Conservation (phyloP, 2,797 vertebrate species). For the Chaunax sp. region DNA sequence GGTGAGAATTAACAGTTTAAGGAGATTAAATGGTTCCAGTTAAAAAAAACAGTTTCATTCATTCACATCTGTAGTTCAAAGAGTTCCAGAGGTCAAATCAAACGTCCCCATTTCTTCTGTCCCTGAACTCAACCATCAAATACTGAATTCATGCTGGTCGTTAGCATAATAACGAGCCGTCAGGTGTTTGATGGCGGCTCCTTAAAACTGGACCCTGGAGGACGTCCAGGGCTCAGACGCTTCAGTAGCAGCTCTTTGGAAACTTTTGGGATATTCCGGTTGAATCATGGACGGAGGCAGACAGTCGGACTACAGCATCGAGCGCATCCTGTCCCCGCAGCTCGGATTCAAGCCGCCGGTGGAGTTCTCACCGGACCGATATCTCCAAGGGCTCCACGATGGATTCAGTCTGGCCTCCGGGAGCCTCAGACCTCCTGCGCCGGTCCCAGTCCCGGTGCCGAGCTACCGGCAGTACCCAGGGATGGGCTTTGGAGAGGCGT, state of each 20-base stretch:
- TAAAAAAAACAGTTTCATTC: not conserved
- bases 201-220: slow-evolving; percentile 23
- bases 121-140: slow-evolving; percentile 20
- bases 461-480: slow-evolving; percentile 17
- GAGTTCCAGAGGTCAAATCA: slow-evolving; percentile 36
- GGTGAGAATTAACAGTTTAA: not conserved
- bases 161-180: slow-evolving; percentile 37
- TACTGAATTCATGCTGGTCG: not conserved
- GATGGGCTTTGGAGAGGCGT: slow-evolving; percentile 25
- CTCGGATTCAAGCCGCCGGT: slow-evolving; percentile 30
- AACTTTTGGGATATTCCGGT: too few species aligned
- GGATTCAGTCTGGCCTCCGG: not conserved
- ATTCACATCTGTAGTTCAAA: not conserved
- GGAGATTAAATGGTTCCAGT: not conserved
- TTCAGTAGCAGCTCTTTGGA: not conserved
- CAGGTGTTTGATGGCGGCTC: slow-evolving; percentile 12
- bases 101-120: slow-evolving; percentile 12
- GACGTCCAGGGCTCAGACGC: slow-evolving; percentile 14
- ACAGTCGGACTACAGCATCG: slow-evolving; percentile 80
- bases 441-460: not conserved
- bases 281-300: slow-evolving; percentile 61
- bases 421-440: slow-evolving; percentile 5
- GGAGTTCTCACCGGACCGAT: not conserved
- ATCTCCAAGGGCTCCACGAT: not conserved
- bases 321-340: slow-evolving; percentile 74